These are phyloP conservation scores for Lasioglossum leucozonium DNA, from an alignment of 2,888 invertebrate genomes.

Conservation along the genomic window DNA sequence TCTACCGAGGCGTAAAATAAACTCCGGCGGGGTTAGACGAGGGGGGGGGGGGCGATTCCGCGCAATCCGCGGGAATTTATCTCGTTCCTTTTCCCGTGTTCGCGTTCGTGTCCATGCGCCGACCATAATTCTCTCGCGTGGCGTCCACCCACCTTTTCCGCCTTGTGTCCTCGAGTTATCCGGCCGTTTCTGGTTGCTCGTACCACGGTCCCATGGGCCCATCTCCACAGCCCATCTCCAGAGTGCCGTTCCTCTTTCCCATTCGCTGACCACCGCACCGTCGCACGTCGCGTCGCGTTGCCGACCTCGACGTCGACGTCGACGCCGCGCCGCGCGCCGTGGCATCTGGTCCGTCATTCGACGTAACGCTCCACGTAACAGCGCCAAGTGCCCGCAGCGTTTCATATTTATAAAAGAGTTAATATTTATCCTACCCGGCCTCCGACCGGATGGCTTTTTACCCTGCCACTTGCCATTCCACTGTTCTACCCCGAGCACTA, in stretches of 20 bases:
- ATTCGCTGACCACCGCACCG: neutral
- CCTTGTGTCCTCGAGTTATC: conserved; percentile 20
- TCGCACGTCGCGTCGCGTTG: neutral
- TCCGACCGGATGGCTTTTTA: conserved; percentile 62
- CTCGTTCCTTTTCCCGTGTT: conserved; percentile 16
- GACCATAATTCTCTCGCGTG: conserved; percentile 8
- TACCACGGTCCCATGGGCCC: conserved; percentile 26
- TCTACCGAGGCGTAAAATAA: conserved; percentile 52
- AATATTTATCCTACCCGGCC: conserved; percentile 67
- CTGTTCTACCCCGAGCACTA: conserved; percentile 29
- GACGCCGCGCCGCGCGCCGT: too few relatives aligned
- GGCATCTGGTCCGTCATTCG: conserved; percentile 21
- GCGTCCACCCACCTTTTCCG: neutral
- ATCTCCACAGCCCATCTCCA: conserved; percentile 45
- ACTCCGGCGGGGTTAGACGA: too few relatives aligned
- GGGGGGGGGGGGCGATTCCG: conserved; percentile 25
- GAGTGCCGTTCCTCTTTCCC: conserved; percentile 52
- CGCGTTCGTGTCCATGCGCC: conserved; percentile 12
- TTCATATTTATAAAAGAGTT: conserved; percentile 75
- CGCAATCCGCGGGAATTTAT: conserved; percentile 51
- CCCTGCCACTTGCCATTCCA: conserved; percentile 50
- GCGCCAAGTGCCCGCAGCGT: conserved; percentile 56
- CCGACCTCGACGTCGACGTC: conserved; percentile 19
- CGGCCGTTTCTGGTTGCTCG: conserved; percentile 31
- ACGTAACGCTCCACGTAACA: conserved; percentile 41